Conservation (phyloP, 2,888 invertebrate species). For the Spialia ferax region DNA sequence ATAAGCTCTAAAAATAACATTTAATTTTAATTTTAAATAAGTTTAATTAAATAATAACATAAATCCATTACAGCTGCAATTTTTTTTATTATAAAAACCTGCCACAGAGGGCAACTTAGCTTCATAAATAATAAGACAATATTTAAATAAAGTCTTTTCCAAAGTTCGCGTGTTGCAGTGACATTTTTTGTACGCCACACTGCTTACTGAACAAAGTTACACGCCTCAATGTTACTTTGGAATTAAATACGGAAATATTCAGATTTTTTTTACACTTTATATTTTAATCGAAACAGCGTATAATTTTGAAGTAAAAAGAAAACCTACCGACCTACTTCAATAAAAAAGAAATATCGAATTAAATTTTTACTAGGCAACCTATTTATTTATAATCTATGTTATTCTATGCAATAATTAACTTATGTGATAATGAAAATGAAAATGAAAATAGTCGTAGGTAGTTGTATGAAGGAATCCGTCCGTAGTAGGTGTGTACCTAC, state of each 20-base stretch:
- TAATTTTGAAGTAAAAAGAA: not conserved
- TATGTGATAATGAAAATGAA: no score
- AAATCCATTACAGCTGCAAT: not conserved
- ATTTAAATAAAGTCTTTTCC: not conserved
- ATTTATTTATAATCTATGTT: no score
- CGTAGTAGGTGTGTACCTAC: no score
- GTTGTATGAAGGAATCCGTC: no score
- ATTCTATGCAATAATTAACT: no score
- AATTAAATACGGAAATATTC: slow-evolving; percentile 4
- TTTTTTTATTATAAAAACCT: not conserved
- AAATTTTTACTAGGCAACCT: no score
- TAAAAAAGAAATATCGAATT: no score
- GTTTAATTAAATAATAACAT: not conserved
- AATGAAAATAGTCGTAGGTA: no score
- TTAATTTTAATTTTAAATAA: no score
- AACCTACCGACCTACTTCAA: no score
- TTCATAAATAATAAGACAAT: not conserved
- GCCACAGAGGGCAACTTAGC: not conserved
- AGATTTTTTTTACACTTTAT: not conserved
- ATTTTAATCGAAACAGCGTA: not conserved
- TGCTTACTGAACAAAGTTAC: not conserved
- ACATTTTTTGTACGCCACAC: slow-evolving; percentile 1
- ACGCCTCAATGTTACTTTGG: not conserved
- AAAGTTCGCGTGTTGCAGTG: slow-evolving; percentile 1
- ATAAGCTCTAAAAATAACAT: no score